Evolutionary conservation across 1,140 invertebrate species (phyloP).

Genomic region (Sminthurides bifidus): DNA sequence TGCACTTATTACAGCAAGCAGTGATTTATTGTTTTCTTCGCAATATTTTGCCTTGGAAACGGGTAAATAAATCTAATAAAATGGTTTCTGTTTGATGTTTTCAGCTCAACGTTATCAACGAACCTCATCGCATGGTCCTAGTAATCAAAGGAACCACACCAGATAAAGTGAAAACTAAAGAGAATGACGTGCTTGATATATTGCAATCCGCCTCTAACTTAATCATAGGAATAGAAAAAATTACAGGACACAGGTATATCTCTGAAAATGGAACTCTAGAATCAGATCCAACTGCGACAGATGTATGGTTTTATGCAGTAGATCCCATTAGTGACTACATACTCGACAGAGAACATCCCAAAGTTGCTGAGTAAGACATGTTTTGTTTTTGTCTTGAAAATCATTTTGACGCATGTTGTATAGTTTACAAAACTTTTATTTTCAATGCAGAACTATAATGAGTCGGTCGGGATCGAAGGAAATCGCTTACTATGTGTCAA

Average conservation of each 20-base stretch:
- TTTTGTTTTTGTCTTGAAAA: conserved; percentile 7
- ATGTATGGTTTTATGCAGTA: conserved; percentile 73
- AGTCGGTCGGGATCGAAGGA: conserved; percentile 26
- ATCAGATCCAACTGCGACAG: conserved; percentile 58
- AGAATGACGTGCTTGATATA: conserved; percentile 50
- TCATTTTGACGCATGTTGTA: background rate
- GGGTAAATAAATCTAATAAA: conserved; percentile 6
- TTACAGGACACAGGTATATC: conserved; percentile 53
- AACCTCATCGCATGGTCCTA: conserved; percentile 60
- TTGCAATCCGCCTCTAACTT: conserved; percentile 61
- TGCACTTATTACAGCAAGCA: no score
- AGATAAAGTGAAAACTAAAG: conserved; percentile 52
- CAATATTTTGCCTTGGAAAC: background rate
- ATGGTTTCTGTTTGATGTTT: background rate
- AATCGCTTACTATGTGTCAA: conserved; percentile 47
- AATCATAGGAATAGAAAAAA: conserved; percentile 62
- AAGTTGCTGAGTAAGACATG: conserved; percentile 51
- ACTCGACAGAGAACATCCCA: conserved; percentile 53
- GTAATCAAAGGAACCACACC: conserved; percentile 61
- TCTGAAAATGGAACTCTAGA: conserved; percentile 60
- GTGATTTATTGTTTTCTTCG: background rate
- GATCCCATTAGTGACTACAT: conserved; percentile 66
- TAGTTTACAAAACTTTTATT: background rate
- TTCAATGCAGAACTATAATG: conserved; percentile 25
- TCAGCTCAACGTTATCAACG: conserved; percentile 51